Percentiles rank a stretch among this genome's conserved stretches.
Evolutionary conservation across 2,113 vertebrate genomes (phyloP).

Genomic region (Poicephalus gulielmi): DNA sequence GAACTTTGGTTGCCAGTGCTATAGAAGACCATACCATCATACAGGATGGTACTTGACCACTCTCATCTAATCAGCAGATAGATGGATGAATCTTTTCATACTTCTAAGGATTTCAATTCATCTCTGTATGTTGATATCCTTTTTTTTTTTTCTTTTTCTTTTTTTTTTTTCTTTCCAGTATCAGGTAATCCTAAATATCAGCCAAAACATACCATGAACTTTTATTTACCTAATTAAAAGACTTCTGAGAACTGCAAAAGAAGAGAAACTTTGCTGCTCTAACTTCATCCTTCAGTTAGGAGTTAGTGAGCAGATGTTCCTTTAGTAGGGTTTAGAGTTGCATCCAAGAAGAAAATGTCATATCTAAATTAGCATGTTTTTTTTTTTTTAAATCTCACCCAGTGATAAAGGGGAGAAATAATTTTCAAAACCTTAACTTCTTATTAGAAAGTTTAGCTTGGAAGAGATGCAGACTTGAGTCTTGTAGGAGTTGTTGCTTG

Average conservation of each 20-base stretch:
- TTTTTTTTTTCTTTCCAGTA: neutral
- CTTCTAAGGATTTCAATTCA: neutral
- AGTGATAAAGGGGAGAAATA: neutral
- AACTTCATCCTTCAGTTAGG: neutral
- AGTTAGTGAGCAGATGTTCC: neutral
- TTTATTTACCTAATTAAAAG: neutral
- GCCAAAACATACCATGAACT: neutral
- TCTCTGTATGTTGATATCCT: neutral
- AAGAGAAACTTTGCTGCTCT: neutral
- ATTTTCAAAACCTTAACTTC: neutral
- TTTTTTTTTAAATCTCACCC: neutral
- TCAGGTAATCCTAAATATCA: neutral
- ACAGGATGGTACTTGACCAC: neutral
- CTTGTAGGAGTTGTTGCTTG: neutral
- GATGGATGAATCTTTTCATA: neutral
- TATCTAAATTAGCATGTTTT: neutral
- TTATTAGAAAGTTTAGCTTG: neutral
- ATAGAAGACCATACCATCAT: neutral
- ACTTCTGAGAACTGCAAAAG: neutral
- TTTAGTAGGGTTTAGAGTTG: neutral
- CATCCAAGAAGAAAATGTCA: neutral
- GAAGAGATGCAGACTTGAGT: neutral
- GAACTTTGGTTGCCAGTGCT: constrained; percentile 4
- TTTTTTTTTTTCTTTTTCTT: neutral
- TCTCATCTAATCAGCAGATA: neutral